Percentiles rank a stretch among this genome's conserved stretches.
Conservation (phyloP, 2,888 invertebrate species). For the Magallana nippona region DNA sequence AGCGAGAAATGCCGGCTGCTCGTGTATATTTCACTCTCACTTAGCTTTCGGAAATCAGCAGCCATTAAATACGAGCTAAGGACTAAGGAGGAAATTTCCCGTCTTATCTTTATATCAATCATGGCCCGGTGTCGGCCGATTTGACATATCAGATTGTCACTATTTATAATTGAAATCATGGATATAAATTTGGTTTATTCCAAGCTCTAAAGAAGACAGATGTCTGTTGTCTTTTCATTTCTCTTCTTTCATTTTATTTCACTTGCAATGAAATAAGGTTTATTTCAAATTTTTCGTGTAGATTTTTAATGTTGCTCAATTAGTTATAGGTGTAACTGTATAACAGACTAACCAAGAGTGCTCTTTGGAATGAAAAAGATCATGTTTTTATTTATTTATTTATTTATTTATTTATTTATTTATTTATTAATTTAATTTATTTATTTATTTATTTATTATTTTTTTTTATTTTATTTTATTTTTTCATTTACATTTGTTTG, state of each 20-base stretch:
- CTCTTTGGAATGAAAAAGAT: too few relatives aligned
- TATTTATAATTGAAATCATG: constrained; percentile 37
- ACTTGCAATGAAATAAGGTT: too few relatives aligned
- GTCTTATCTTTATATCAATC: constrained; percentile 35
- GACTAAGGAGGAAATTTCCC: constrained; percentile 14
- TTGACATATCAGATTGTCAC: constrained; percentile 31
- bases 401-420: too few relatives aligned
- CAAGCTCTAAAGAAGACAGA: background rate
- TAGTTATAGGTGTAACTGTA: too few relatives aligned
- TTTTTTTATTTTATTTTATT: too few relatives aligned
- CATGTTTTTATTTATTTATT: too few relatives aligned
- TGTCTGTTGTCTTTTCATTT: background rate
- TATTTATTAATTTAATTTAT: too few relatives aligned
- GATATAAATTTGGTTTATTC: constrained; percentile 34
- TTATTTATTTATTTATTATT: too few relatives aligned
- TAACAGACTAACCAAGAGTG: too few relatives aligned
- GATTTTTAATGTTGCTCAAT: too few relatives aligned
- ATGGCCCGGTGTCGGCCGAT: constrained; percentile 9
- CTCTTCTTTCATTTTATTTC: background rate
- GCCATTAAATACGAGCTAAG: constrained; percentile 18
- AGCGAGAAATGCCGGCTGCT: constrained; percentile 37
- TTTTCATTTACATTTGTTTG: too few relatives aligned
- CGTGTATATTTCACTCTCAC: background rate
- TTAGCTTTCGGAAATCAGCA: constrained; percentile 34
- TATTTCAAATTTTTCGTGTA: too few relatives aligned